Conservation (phyloP, 2,888 invertebrate species). For the Mesodorylaimus sp. region DNA sequence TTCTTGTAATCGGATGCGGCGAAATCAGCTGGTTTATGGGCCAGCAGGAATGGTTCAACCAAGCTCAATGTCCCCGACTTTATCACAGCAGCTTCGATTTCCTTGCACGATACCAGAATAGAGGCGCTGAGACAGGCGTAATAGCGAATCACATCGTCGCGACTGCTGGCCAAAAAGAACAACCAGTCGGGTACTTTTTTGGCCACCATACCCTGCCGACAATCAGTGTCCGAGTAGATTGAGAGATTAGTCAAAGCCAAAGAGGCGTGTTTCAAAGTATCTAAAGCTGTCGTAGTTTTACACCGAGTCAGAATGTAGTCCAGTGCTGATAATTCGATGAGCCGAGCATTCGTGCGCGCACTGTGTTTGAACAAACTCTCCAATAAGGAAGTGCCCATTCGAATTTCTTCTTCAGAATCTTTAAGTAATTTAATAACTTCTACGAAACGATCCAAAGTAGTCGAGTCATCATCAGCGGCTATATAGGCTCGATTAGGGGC, state of each 20-base stretch:
- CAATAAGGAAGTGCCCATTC: background rate
- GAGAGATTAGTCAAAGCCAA: no score
- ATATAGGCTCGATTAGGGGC: constrained; percentile 23
- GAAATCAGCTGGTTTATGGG: background rate
- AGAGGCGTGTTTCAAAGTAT: no score
- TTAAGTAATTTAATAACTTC: background rate
- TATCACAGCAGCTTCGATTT: constrained; percentile 75
- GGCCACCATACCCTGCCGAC: background rate
- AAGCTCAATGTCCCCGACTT: constrained; percentile 34
- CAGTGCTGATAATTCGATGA: background rate
- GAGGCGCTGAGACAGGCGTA: constrained; percentile 91
- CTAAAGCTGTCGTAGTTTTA: no score
- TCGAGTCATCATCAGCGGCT: constrained; percentile 21
- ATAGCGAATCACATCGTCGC: constrained; percentile 76
- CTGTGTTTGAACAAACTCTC: background rate
- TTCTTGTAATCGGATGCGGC: background rate
- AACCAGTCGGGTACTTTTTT: constrained; percentile 46
- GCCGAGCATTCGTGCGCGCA: background rate
- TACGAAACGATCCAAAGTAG: constrained; percentile 8
- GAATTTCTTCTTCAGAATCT: background rate
- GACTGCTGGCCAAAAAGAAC: constrained; percentile 79
- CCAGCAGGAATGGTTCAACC: background rate
- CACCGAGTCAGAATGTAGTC: background rate
- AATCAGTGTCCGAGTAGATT: no score
- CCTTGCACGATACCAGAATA: constrained; percentile 82